phyloP scores from a whole-genome alignment of 2,797 vertebrate genomes.

The Cyprinodon diabolis region DNA sequence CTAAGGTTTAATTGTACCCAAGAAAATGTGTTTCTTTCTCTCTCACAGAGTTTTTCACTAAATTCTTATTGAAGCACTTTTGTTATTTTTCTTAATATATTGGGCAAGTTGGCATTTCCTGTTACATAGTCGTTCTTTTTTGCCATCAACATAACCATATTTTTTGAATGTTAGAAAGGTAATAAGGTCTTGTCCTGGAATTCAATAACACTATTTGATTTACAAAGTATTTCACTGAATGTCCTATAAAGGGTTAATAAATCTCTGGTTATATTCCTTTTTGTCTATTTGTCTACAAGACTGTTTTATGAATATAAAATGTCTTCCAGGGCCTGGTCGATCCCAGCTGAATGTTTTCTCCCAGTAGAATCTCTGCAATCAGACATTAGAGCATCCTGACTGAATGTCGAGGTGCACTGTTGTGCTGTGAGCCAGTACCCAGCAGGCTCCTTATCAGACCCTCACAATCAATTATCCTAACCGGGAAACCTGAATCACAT shows the following conservation, averaged over 20 bases:
- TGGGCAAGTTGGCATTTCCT: no score
- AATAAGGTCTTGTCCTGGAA: no score
- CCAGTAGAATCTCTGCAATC: neutral
- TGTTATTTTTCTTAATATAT: no score
- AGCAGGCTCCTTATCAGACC: neutral
- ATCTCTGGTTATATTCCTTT: neutral
- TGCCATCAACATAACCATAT: no score
- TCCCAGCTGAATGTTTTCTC: neutral
- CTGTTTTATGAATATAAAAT: neutral
- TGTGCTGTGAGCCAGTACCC: neutral
- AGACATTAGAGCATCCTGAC: neutral
- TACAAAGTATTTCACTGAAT: neutral
- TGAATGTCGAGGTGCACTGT: neutral
- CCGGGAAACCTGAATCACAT: neutral
- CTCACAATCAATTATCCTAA: slow-evolving; percentile 1
- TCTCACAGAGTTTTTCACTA: no score
- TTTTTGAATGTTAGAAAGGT: no score
- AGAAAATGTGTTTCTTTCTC: no score
- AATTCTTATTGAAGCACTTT: no score
- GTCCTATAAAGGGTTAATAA: neutral
- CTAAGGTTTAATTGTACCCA: no score
- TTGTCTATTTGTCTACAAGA: neutral
- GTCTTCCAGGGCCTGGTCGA: neutral
- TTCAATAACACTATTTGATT: neutral
- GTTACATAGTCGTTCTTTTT: no score